Percentiles rank a stretch among this genome's conserved stretches.
phyloP scores from a whole-genome alignment of 2,797 vertebrate species.

The Menidia menidia region DNA sequence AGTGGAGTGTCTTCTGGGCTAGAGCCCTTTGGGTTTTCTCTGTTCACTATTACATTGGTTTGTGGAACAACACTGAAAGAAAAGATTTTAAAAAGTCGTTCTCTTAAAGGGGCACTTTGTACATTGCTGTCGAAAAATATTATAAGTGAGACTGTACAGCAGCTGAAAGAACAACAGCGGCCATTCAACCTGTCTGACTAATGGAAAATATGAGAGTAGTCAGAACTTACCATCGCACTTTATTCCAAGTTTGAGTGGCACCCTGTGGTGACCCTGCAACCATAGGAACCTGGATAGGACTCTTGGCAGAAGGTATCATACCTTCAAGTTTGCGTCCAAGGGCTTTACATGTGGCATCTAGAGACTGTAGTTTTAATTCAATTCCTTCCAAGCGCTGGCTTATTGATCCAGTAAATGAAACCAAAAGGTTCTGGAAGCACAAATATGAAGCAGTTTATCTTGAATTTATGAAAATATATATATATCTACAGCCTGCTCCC shows the following conservation, averaged over 20 bases:
- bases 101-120: background rate
- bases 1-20: conserved; percentile 90
- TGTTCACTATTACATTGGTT: conserved; percentile 97
- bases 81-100: conserved; percentile 25
- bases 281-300: conserved; percentile 97
- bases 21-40: conserved; percentile 88
- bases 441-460: conserved; percentile 1
- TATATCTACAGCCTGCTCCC: background rate
- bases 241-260: conserved; percentile 98
- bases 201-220: background rate
- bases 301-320: conserved; percentile 92
- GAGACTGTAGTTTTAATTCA: conserved; percentile 93
- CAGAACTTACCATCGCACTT: conserved; percentile 93
- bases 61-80: conserved; percentile 92
- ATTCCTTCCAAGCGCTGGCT: conserved; percentile 93
- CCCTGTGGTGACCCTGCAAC: conserved; percentile 97
- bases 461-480: background rate
- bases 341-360: conserved; percentile 93
- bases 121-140: background rate
- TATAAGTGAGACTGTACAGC: conserved; percentile 4
- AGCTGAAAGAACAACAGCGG: background rate
- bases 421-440: conserved; percentile 87
- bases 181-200: background rate
- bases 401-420: conserved; percentile 93
- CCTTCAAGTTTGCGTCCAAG: conserved; percentile 94